These are phyloP conservation scores for Acromyrmex charruanus DNA, from an alignment of 1,140 invertebrate genomes.

Conservation along the genomic window DNA sequence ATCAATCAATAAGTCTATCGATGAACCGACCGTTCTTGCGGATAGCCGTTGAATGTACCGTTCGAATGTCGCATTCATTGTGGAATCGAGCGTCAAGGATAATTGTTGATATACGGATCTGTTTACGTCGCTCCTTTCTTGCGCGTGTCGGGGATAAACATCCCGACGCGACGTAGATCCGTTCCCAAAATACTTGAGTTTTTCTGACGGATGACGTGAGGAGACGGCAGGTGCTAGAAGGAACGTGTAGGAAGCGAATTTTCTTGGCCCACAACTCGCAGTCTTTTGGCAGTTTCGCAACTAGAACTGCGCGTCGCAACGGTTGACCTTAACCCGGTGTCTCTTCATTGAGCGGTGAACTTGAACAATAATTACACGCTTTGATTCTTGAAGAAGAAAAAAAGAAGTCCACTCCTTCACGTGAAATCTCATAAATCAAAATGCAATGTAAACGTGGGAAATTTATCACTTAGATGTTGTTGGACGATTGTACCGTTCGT, in stretches of 20 bases:
- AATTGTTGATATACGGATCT: background rate
- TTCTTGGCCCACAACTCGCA: slow-evolving; percentile 34
- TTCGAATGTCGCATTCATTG: background rate
- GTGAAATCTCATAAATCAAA: slow-evolving; percentile 18
- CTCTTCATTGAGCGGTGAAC: slow-evolving; percentile 66
- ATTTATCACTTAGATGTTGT: background rate
- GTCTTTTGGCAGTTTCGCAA: slow-evolving; percentile 31
- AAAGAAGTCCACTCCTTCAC: background rate
- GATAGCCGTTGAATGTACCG: background rate
- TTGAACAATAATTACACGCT: slow-evolving; percentile 42
- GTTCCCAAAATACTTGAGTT: slow-evolving; percentile 55
- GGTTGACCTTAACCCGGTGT: slow-evolving; percentile 72
- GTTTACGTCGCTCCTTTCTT: slow-evolving; percentile 35
- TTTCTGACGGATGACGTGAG: slow-evolving; percentile 20
- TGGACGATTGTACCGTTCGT: background rate
- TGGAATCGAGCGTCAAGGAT: background rate
- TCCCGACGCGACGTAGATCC: slow-evolving; percentile 26
- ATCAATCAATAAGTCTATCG: slow-evolving; percentile 16
- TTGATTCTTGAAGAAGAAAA: background rate
- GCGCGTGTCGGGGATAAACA: slow-evolving; percentile 36
- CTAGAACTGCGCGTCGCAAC: slow-evolving; percentile 32
- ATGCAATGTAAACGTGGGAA: slow-evolving; percentile 18
- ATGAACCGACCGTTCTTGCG: background rate
- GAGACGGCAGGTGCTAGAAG: slow-evolving; percentile 20
- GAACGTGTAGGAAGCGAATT: slow-evolving; percentile 34